Evolutionary conservation across 2,113 vertebrate genomes (phyloP).

Genomic region (Scomber colias): DNA sequence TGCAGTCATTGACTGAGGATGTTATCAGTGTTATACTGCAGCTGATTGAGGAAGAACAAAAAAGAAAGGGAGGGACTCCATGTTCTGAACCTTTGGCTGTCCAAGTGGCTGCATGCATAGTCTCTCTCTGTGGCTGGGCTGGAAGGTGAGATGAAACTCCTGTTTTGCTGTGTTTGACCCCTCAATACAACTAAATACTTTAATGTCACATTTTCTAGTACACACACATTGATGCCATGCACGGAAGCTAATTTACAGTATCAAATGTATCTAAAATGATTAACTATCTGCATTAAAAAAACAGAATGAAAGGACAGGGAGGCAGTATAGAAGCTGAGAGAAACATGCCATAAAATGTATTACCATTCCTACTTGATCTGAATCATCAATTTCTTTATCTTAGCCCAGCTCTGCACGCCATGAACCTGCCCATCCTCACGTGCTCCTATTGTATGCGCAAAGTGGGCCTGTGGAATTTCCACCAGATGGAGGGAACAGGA

Average conservation of each 20-base stretch:
- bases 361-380: neutral
- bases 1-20: constrained; percentile 91
- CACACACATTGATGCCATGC: neutral
- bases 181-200: no score
- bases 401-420: constrained; percentile 81
- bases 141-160: constrained; percentile 84
- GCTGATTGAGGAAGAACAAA: constrained; percentile 89
- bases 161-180: neutral
- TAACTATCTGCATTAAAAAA: neutral
- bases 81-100: constrained; percentile 85
- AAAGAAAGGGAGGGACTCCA: constrained; percentile 69
- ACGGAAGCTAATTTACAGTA: neutral
- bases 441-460: constrained; percentile 94
- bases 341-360: neutral
- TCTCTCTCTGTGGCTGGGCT: constrained; percentile 94
- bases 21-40: constrained; percentile 88
- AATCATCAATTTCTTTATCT: constrained; percentile 1
- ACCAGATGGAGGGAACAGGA: constrained; percentile 86
- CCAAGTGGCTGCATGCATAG: constrained; percentile 90
- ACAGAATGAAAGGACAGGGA: neutral
- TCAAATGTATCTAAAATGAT: neutral
- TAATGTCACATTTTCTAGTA: no score
- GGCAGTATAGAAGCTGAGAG: neutral
- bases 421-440: constrained; percentile 88
- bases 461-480: constrained; percentile 94